Base-by-base conservation (phyloP, 2,888 invertebrate genomes). In the Chaitophorus viminalis region DNA sequence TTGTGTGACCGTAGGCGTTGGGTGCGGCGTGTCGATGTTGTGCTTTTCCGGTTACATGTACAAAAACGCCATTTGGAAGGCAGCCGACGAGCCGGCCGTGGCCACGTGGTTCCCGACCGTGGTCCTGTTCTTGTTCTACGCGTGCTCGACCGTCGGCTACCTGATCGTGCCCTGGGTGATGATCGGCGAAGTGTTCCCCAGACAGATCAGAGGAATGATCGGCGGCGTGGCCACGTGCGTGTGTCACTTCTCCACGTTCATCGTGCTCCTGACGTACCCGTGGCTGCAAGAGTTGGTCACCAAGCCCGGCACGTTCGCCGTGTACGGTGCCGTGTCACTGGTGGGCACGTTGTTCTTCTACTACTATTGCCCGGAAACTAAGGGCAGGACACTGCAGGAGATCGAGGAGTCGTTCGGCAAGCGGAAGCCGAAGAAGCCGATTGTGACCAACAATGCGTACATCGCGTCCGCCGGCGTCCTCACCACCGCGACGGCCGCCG, bases 121-220 rank as follows among this genome's bases (percentile, higher is more conserved):
- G 72, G 93, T 93, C 90, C 93, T 95, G 89, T 94, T 93, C 90
- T 90, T 93, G 17, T 95, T 94, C 91, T 94, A 93, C 11, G 92
- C 94, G 65, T 92, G 93, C 18, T 94, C 94, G 89, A 94, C 94
- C 0, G 91, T 94, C 18, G 95, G 95, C 18, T 95, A 94, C 90
- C 91, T 95, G 81, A 94, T 95, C 72, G 93, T 95, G 31, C 95
- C 95, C 0, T 95, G 95, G 95, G 93, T 95, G 18, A 95, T 95
- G 95, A 94, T 95, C 88, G 94, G 94, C n/a, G 95, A 95, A 91
- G 94, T 95, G 46, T 94, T 94, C 91, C 95, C 95, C 0, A 93
- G 93, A n/a, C 91, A 94, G 92, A 94, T 95, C 1, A 93, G 95
- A 5, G 95, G 95, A 0, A 92, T 94, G 14, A 92, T 94, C 6